Evolutionary conservation across 2,113 vertebrate species (phyloP), one percentile per base, ranked within the genome.

Genomic region (Hepsetus odoe): DNA sequence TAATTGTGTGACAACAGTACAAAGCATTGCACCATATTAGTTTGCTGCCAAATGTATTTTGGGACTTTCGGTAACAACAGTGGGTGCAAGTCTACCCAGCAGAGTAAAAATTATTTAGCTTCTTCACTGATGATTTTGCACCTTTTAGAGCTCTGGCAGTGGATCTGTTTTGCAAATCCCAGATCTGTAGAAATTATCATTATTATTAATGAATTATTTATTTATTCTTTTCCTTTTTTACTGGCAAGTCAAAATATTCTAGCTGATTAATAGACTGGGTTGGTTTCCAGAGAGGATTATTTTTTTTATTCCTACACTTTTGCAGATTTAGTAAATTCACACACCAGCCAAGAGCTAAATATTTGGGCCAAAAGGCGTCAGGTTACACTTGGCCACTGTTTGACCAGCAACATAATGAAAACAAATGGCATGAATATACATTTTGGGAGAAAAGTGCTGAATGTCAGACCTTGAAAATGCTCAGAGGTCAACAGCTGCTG

Each of bases 41-140:
- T 64, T 33, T 30, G 20, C 58, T 24, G 22, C 40, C 26, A 24
- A 11, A 18, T 26, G 22, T 51, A 64, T 75, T 26, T n/a, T 18
- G 59, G 30, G 5, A 10, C 9, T 30, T 1, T 33, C 20, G 44
- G 1, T 14, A 46, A 16, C 32, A n/a, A 1, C 10, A 2, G n/a
- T n/a, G n/a, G n/a, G n/a, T n/a, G n/a, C n/a, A n/a, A n/a, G n/a
- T n/a, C n/a, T n/a, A n/a, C n/a, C n/a, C n/a, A n/a, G n/a, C n/a
- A n/a, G n/a, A 56, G n/a, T n/a, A n/a, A n/a, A n/a, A n/a, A 56
- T 40, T 76, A 55, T 28, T 68, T 67, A 24, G 64, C 5, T 55
- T 55, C 16, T 20, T 55, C 22, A 76, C 26, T 12, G 26, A 28
- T 66, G 28, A 35, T 24, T 58, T 58, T 59, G 12, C n/a, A 20